Evolutionary conservation across 2,113 vertebrate genomes (phyloP), one percentile per base, ranked within the genome.

Genomic region (Cavia porcellus): DNA sequence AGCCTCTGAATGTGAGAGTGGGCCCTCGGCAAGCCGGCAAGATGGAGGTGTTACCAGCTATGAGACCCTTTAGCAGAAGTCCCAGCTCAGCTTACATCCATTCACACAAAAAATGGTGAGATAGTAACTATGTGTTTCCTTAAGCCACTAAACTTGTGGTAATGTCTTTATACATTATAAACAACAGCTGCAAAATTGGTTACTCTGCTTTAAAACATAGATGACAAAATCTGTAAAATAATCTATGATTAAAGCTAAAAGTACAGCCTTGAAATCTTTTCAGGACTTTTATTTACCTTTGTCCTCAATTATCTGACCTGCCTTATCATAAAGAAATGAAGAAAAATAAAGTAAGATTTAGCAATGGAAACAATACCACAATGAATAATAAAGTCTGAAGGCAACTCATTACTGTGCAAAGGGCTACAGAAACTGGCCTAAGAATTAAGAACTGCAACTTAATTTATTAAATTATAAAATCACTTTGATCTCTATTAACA

Each of bases 211-310:
- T 47, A 88, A 70, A 92, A 96, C 57, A 93, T 0, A 42, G 64
- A 85, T 28, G 32, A 82, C 35, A 80, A 95, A 91, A 88, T 90
- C n/a, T 96, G 12, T 50, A 84, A 32, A 70, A 66, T 84, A 85
- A 93, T 25, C 55, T 35, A 79, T 57, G 11, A 83, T 86, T 68
- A 93, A 95, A 85, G 32, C 38, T 84, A 83, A 93, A 57, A 93
- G 38, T 42, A 11, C 5, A 92, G 32, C 42, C n/a, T 80, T 93
- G 9, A 84, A 95, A 84, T 93, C 70, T 90, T 89, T 79, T 47
- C 90, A 79, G 59, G 59, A 77, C 30, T 22, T 84, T 88, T 83
- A 64, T 42, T 22, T 47, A 72, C 89, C 9, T 61, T 70, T 68
- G 25, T 52, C 28, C 28, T 59, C 75, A 94, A 70, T 82, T 38